Base-by-base conservation (phyloP, 2,113 vertebrate genomes). In the Eulacestoma nigropectus region DNA sequence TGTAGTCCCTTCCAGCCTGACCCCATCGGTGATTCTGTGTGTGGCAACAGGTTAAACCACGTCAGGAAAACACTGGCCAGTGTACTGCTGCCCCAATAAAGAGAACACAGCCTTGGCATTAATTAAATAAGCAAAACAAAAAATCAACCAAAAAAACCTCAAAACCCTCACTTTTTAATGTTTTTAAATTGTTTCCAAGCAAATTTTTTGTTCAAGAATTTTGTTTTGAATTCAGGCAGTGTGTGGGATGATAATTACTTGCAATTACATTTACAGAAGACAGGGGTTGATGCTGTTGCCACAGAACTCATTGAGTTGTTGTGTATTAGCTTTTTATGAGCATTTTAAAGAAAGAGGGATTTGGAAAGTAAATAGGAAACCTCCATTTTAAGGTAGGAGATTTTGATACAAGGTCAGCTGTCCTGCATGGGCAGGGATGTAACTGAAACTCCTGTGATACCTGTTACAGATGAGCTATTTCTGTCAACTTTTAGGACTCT, bases 51-150 rank as follows among this genome's bases (percentile, higher is more conserved):
- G 13, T 39, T 65, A 59, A 46, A 52, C 6, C 12, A 3, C 8
- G 37, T 30, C 30, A 4, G 3, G 14, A 27, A 55, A 81, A 9
- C 10, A 6, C 0, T 3, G 5, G 5, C 7, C 1, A 2, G 35
- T 22, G 20, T 59, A 21, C 8, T 37, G 32, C 19, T 69, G 5
- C 29, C 25, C 6, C 0, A 2, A 16, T 35, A 22, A 56, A 21
- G 23, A 10, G 6, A 39, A 23, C 4, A 19, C 7, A 30, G 21
- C 27, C 10, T 59, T 81, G 18, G 17, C 10, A 18, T 29, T n/a
- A 29, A 44, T 13, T 13, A 41, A 27, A 53, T 22, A 42, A 33
- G 16, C 2, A 30, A n/a, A 41, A 4, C 4, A 14, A 14, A 14
- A 46, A 33, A 29, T 3, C 5, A 25, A 33, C 17, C 21, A 6